Evolutionary conservation across 1,140 invertebrate species (phyloP), one percentile per base, ranked within the genome.

Genomic region (Nixonia krombeini): DNA sequence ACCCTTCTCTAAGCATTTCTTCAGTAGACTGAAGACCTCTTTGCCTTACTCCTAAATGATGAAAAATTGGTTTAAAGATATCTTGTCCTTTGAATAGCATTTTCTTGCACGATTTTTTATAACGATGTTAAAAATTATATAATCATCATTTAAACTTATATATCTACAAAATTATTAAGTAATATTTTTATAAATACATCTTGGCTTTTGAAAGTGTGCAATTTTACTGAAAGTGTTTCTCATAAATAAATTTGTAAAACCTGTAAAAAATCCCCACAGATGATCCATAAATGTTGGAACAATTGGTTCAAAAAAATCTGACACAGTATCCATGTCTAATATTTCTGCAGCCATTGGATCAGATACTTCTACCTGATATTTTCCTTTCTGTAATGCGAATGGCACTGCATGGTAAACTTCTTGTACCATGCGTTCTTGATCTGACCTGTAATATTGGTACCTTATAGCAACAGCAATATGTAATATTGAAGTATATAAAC

Each of bases 191-290:
- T n/a, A n/a, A n/a, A n/a, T n/a, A n/a, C n/a, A n/a, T n/a, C n/a
- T n/a, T n/a, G n/a, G n/a, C n/a, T n/a, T n/a, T n/a, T n/a, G n/a
- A n/a, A n/a, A n/a, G n/a, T n/a, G n/a, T n/a, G n/a, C n/a, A n/a
- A n/a, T n/a, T n/a, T n/a, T n/a, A n/a, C n/a, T n/a, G n/a, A n/a
- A n/a, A 21, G 6, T 21, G 21, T 21, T 3, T 3, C 6, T 3
- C 6, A 6, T 21, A 21, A 6, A 2, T 21, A 21, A 21, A 21
- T 21, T 21, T 21, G 2, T 3, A 3, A 6, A 16, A 73, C 91
- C 92, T 44, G 89, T 89, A 73, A 93, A 91, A 81, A 92, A 93
- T 7, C 91, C 91, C 88, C 92, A 93, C n/a, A 94, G 82, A 78
- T 92, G 90, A 82, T 93, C 91, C 46, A 90, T 88, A 21, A 93